Evolutionary conservation across 2,797 vertebrate species (phyloP).

Genomic region (Melanotaenia parkinsoni): DNA sequence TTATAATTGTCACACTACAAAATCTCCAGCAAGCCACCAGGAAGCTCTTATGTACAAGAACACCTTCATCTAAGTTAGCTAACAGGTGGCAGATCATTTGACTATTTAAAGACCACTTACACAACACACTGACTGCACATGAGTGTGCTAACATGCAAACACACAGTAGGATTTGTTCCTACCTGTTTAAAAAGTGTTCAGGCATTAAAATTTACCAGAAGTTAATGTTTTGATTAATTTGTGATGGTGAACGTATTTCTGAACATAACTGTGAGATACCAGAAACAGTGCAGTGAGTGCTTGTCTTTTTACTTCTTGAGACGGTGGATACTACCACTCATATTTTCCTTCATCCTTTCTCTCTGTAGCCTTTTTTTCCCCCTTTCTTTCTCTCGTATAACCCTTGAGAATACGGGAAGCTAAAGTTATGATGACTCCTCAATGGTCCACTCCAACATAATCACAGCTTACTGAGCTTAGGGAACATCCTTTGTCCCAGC

Average conservation of each 20-base stretch:
- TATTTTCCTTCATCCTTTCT: not conserved
- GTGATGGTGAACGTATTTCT: not conserved
- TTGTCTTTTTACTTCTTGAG: not conserved
- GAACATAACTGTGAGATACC: conserved; percentile 5
- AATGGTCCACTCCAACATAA: conserved; percentile 22
- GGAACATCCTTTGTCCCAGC: conserved; percentile 49
- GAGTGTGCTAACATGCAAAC: conserved; percentile 38
- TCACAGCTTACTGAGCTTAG: conserved; percentile 47
- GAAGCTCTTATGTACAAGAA: conserved; percentile 49
- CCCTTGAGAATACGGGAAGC: conserved; percentile 17
- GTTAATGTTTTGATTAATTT: not conserved
- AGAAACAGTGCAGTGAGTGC: not conserved
- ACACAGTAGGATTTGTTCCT: not conserved
- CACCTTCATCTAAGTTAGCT: conserved; percentile 64
- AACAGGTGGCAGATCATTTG: conserved; percentile 68
- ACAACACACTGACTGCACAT: conserved; percentile 58
- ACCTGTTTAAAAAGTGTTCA: conserved; percentile 7
- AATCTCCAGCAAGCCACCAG: conserved; percentile 31
- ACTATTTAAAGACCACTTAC: conserved; percentile 77
- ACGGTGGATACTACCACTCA: not conserved
- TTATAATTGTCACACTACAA: conserved; percentile 32
- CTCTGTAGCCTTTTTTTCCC: not conserved
- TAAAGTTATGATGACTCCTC: conserved; percentile 22
- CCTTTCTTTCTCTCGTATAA: not conserved
- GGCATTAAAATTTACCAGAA: not conserved